Evolutionary conservation across 2,113 vertebrate species (phyloP).

Genomic region (Saguinus imperator): DNA sequence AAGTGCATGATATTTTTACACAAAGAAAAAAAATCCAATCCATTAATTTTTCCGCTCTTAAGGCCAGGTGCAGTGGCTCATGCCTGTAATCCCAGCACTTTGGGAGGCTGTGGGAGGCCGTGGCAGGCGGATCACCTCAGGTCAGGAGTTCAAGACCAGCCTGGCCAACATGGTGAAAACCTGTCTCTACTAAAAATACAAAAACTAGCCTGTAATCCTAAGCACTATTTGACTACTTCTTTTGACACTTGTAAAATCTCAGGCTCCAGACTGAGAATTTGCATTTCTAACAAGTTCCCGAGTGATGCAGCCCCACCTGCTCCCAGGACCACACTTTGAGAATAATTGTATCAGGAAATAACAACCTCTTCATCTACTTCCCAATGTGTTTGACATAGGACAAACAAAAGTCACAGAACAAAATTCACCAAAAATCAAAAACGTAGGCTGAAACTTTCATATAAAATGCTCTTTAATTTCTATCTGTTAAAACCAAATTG

Average conservation of each 20-base stretch:
- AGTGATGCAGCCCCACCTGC: neutral
- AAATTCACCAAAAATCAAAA: slow-evolving; percentile 21
- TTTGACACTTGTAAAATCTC: neutral
- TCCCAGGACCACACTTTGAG: neutral
- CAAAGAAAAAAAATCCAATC: neutral
- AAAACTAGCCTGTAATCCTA: neutral
- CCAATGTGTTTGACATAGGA: neutral
- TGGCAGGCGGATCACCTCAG: neutral
- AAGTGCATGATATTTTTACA: slow-evolving; percentile 2
- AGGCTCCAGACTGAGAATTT: neutral
- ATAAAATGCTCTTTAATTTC: neutral
- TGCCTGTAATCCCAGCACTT: neutral
- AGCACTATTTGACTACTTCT: no score
- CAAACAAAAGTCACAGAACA: neutral
- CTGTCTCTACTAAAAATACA: neutral
- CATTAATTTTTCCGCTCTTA: slow-evolving; percentile 9
- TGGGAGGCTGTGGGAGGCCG: neutral
- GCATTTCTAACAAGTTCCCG: slow-evolving; percentile 8
- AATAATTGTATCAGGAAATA: neutral
- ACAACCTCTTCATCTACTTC: neutral
- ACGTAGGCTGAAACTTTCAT: neutral
- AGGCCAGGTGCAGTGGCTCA: no score
- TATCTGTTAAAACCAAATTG: neutral
- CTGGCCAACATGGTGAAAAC: neutral
- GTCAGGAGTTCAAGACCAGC: neutral